Evolutionary conservation across 2,797 vertebrate species (phyloP).

Genomic region (Heteromormyrus szaboi): DNA sequence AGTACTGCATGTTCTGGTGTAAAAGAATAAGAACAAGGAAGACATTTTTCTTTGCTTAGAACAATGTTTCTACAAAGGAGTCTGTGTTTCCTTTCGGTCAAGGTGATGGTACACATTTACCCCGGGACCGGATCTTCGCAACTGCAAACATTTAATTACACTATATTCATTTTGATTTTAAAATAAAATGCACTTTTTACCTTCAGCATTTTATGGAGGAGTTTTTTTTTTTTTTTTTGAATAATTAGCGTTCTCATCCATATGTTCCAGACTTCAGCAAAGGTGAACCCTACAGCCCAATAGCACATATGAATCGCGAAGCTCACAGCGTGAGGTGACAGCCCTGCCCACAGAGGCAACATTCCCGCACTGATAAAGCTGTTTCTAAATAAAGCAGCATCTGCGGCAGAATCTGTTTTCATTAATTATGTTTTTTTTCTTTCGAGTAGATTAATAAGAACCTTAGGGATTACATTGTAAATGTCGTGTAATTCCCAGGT

Average conservation of each 20-base stretch:
- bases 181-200: constrained; percentile 5
- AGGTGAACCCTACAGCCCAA: background rate
- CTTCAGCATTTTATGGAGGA: background rate
- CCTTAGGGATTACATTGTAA: background rate
- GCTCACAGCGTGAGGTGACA: background rate
- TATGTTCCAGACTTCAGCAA: background rate
- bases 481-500: background rate
- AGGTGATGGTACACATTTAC: background rate
- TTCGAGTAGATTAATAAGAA: background rate
- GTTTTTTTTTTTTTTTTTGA: background rate
- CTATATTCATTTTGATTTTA: background rate
- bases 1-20: background rate
- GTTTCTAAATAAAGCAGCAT: background rate
- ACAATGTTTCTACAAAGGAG: background rate
- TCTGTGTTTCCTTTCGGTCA: background rate
- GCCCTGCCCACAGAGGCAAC: background rate
- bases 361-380: background rate
- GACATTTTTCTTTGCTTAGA: background rate
- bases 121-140: background rate
- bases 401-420: constrained; percentile 2
- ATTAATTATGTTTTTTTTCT: constrained; percentile 9
- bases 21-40: background rate
- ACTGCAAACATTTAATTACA: background rate
- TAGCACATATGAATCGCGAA: background rate
- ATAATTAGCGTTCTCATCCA: background rate